A percentile compares a stretch with the other conserved stretches of the same genome.
These are phyloP conservation scores for Trogon surrucura DNA, from an alignment of 2,113 vertebrate species.

Conservation along the genomic window DNA sequence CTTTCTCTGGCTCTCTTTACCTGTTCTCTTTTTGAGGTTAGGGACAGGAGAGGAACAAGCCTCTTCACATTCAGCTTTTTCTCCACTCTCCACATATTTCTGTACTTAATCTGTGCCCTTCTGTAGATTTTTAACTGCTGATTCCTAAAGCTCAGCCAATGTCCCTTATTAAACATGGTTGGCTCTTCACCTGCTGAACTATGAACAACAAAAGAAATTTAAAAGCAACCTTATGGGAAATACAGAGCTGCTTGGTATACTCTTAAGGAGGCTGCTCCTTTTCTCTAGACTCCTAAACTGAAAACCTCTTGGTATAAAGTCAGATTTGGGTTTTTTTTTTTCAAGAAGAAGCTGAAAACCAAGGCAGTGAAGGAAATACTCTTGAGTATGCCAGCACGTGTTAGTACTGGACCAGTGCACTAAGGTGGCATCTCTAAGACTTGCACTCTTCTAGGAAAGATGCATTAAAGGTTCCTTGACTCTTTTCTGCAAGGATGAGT, in stretches of 20 bases:
- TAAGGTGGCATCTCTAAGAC: not conserved
- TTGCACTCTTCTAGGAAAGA: not conserved
- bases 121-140: not conserved
- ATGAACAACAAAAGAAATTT: not conserved
- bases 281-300: not conserved
- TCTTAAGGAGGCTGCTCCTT: not conserved
- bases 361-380: not conserved
- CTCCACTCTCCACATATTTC: not conserved
- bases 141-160: not conserved
- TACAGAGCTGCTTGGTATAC: not conserved
- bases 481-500: not conserved
- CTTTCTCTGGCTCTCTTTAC: not conserved
- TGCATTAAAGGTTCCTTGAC: not conserved
- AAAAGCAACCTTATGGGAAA: not conserved
- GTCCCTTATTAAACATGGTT: not conserved
- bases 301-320: not conserved
- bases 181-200: conserved; percentile 9
- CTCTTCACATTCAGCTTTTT: not conserved
- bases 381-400: rapidly evolving
- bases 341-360: not conserved
- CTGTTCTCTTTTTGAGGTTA: not conserved
- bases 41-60: not conserved
- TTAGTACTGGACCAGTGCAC: not conserved
- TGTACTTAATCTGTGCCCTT: conserved; percentile 9
- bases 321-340: not conserved